Conservation (phyloP, 1,140 invertebrate species). For the Drosophila sp. region DNA sequence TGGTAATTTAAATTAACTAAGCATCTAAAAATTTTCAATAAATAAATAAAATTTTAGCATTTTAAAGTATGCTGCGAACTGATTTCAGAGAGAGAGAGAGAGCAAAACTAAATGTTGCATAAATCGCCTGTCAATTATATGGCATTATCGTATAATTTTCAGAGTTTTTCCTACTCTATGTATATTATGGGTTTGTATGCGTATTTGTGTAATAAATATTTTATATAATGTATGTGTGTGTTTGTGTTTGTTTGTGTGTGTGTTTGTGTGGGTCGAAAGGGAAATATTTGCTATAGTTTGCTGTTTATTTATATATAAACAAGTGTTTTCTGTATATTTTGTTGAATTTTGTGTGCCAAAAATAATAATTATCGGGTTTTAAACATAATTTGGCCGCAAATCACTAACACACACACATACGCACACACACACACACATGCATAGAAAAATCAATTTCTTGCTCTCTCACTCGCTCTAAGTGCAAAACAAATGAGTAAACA, state of each 20-base stretch:
- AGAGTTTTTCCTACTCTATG: conserved; percentile 9
- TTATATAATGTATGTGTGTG: conserved; percentile 4
- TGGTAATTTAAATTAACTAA: conserved; percentile 1
- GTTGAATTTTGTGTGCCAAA: conserved; percentile 15
- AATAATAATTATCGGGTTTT: conserved; percentile 18
- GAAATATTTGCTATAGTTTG: conserved; percentile 10
- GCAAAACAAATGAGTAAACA: conserved; percentile 5
- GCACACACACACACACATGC: background rate
- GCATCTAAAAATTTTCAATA: background rate
- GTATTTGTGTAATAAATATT: conserved; percentile 20
- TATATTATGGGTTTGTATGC: background rate
- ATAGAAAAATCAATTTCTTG: conserved; percentile 2
- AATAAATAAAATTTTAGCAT: background rate
- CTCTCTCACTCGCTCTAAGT: background rate
- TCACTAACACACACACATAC: background rate
- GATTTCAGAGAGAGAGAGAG: background rate
- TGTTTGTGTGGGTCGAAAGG: conserved; percentile 5
- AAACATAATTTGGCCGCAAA: conserved; percentile 20
- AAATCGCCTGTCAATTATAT: conserved; percentile 28
- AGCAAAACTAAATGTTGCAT: conserved; percentile 1
- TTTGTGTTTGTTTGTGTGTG: background rate
- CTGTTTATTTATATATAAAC: conserved; percentile 21
- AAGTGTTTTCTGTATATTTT: conserved; percentile 16
- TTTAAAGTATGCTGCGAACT: background rate
- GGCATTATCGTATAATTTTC: conserved; percentile 6